Base-by-base conservation (phyloP, 1,140 invertebrate species). In the Hyposmocoma kahamanoa region DNA sequence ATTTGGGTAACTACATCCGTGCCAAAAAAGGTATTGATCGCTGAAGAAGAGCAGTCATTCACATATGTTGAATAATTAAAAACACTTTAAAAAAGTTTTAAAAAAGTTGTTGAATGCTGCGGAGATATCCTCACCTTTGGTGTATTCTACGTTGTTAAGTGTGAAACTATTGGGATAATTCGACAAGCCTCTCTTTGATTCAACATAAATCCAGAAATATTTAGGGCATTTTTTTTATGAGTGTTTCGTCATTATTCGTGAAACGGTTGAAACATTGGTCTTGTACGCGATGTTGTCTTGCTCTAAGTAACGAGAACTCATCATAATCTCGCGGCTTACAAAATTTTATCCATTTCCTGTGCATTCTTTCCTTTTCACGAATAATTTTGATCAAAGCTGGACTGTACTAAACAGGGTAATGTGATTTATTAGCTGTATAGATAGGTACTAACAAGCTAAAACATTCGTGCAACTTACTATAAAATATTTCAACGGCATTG, bases 321-420 rank as follows among this genome's bases (percentile, higher is more conserved):
- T 46, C 30, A 4, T 22, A 22, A 21, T 46, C 44, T 32, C 26
- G 17, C 1, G 26, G 26, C 11, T 46, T 46, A 11, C 22, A 21
- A 22, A 10, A 22, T 20, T 19, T 21, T 17, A 34, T 46, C 44
- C 44, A 46, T 18, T 22, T 18, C n/a, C 10, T 1, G 8, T 32
- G 44, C 11, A 22, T 11, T 22, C 15, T 32, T 22, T 13, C 9
- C 34, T 46, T 46, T 46, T 46, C 44, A n/a, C n/a, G 13, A 11
- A 46, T 46, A 6, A 46, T 46, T 21, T 22, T 34, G 21, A 46
- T 34, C 18, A 46, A 13, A n/a, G 30, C 1, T 5, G 8, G 19
- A 46, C 44, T 46, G 30, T 34, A 46, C 44, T 30, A 46, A 13
- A 21, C 13, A 2, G 30, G 26, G 30, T 34, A 46, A 11, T n/a